Base-by-base conservation (phyloP, 2,797 vertebrate genomes). In the Paratrypauchen microcephalus region DNA sequence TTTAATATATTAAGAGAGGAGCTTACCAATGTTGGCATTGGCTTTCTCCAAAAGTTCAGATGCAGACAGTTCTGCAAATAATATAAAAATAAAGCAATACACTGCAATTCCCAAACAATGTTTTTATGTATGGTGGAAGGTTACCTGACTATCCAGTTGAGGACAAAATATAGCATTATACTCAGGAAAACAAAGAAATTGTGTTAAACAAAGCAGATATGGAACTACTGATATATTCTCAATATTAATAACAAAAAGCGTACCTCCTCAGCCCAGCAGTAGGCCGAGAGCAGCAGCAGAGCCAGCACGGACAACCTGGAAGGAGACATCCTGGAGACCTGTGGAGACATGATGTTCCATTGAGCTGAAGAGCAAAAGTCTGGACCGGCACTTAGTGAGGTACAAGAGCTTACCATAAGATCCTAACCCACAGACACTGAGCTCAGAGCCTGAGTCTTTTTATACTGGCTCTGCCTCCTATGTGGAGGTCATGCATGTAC, bases 221-320 rank as follows among this genome's bases (percentile, higher is more conserved):
- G 47, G 16, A 16, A 16, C 15, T 48, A 48, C 2, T 16, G 47
- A 16, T 16, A 6, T 48, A 48, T 16, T 15, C 41, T 45, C 12
- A 13, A 45, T 15, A 12, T 15, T 45, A 48, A 6, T 48, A 6
- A 48, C 18, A 48, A 48, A 16, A 48, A 16, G 47, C 4, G 4
- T 57, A 81, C 80, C 79, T 75, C 69, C 62, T 83, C 55, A 0
- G 77, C 82, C 82, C 79, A 84, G 11, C 79, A 82, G 56, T 24
- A 77, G 75, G 72, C 75, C 4, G 77, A 73, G 72, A 85, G 64
- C 24, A 85, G 75, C 76, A 85, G 72, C 64, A 87, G 55, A 76
- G 74, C 65, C 52, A 79, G 58, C 66, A 78, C 78, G 0, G 72
- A 71, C 57, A 78, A 68, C 69, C 70, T 80, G 64, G 77, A 70